Evolutionary conservation across 2,888 invertebrate genomes (phyloP).

Genomic region (Syritta pipiens): DNA sequence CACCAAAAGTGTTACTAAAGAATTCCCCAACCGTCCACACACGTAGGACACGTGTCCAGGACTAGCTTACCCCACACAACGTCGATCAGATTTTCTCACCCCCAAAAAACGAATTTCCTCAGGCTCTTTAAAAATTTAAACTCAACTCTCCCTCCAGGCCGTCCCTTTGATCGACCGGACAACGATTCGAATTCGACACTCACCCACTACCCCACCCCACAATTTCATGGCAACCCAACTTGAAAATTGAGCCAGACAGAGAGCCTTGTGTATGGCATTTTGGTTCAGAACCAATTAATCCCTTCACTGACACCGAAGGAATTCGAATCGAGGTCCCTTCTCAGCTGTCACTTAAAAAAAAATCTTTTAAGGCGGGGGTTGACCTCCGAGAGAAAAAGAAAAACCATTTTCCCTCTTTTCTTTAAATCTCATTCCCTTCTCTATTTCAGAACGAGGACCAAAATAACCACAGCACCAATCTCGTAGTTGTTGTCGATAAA

Average conservation of each 20-base stretch:
- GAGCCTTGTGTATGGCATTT: not conserved
- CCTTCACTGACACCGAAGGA: not conserved
- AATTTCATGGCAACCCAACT: not conserved
- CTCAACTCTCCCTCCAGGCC: too few species aligned
- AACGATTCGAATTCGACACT: not conserved
- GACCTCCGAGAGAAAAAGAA: not conserved
- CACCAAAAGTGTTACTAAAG: not conserved
- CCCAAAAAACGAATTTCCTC: not conserved
- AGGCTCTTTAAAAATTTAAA: not conserved
- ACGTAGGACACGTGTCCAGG: not conserved
- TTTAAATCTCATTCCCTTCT: not conserved
- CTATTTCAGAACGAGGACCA: slow-evolving; percentile 69
- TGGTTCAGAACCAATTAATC: slow-evolving; percentile 21
- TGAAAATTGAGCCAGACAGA: slow-evolving; percentile 9
- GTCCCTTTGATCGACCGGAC: not conserved
- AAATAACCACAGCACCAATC: slow-evolving; percentile 73
- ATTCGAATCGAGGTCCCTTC: not conserved
- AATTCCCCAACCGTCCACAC: not conserved
- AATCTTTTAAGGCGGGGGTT: too few species aligned
- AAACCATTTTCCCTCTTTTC: not conserved
- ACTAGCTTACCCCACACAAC: not conserved
- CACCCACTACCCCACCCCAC: not conserved
- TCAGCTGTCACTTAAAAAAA: slow-evolving; percentile 1
- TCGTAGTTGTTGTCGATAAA: slow-evolving; percentile 77
- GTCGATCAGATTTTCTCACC: not conserved